These are phyloP conservation scores for Trichechus manatus DNA, from an alignment of 2,113 vertebrate species.

Conservation along the genomic window DNA sequence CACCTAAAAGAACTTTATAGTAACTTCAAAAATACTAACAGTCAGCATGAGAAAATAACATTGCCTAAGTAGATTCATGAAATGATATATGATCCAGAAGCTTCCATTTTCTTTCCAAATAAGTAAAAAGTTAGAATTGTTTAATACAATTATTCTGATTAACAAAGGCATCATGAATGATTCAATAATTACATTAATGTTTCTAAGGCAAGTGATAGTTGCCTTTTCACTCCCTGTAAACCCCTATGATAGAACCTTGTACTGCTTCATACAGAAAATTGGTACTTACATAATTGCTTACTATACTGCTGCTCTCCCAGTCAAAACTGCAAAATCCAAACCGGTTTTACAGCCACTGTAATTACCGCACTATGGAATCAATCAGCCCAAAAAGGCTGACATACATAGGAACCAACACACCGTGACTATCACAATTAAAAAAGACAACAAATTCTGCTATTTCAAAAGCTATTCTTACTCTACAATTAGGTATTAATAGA, in stretches of 20 bases:
- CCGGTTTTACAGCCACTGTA: neutral
- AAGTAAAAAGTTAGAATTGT: conserved; percentile 42
- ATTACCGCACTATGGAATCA: neutral
- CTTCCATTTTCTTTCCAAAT: conserved; percentile 45
- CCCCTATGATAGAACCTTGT: neutral
- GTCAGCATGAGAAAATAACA: conserved; percentile 27
- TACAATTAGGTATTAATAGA: neutral
- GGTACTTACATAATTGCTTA: neutral
- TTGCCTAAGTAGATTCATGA: conserved; percentile 8
- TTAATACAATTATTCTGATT: neutral
- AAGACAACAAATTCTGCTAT: conserved; percentile 2
- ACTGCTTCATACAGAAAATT: neutral
- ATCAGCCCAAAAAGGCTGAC: neutral
- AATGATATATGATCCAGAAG: neutral
- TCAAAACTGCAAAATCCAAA: conserved; percentile 1
- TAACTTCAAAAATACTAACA: conserved; percentile 4
- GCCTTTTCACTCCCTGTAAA: neutral
- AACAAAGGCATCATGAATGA: neutral
- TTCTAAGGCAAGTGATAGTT: conserved; percentile 35
- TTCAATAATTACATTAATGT: conserved; percentile 22
- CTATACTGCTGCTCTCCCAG: neutral
- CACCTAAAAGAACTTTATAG: conserved; percentile 5
- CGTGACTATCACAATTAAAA: neutral
- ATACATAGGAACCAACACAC: neutral
- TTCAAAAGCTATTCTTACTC: conserved; percentile 31